phyloP scores from a whole-genome alignment of 2,113 vertebrate genomes.

The Leptobrachium leishanense region DNA sequence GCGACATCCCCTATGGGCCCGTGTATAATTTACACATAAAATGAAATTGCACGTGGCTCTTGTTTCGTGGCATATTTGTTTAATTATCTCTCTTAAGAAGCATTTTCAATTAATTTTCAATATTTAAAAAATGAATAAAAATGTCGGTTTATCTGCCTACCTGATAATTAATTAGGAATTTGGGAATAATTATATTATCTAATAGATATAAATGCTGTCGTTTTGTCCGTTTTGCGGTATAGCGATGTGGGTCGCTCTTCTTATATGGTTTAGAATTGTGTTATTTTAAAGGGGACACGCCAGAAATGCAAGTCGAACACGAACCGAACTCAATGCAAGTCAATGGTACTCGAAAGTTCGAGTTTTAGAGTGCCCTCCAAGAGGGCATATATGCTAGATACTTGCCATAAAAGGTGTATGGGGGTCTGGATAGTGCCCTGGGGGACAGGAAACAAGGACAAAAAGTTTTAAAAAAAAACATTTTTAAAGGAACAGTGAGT shows the following conservation, averaged over 20 bases:
- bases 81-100: conserved; percentile 71
- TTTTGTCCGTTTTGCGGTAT: conserved; percentile 60
- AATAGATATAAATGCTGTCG: conserved; percentile 50
- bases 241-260: conserved; percentile 50
- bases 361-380: too few species aligned
- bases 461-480: too few species aligned
- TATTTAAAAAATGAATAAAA: conserved; percentile 71
- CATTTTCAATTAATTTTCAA: conserved; percentile 76
- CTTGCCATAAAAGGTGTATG: too few species aligned
- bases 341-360: too few species aligned
- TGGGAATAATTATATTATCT: conserved; percentile 69
- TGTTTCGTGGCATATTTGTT: conserved; percentile 72
- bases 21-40: conserved; percentile 76
- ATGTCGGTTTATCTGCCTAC: conserved; percentile 66
- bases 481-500: too few species aligned
- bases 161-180: conserved; percentile 72
- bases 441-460: too few species aligned
- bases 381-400: too few species aligned
- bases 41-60: conserved; percentile 69
- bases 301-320: too few species aligned
- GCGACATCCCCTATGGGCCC: conserved; percentile 67
- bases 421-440: too few species aligned
- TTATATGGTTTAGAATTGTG: conserved; percentile 1
- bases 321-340: too few species aligned
- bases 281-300: neutral